These are phyloP conservation scores for Cephus sareptanus DNA, from an alignment of 2,888 invertebrate genomes.

Conservation along the genomic window DNA sequence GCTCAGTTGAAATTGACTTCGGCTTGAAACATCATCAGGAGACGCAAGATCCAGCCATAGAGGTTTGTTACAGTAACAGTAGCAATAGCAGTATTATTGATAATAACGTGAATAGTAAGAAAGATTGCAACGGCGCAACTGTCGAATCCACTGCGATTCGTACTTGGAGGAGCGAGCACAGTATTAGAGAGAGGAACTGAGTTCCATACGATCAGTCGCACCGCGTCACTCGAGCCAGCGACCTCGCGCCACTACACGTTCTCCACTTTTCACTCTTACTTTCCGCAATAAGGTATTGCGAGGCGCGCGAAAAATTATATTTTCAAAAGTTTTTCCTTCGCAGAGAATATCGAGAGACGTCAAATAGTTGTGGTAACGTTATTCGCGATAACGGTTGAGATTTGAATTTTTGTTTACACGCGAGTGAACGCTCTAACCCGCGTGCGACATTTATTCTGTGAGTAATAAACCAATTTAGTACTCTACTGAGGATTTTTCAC, in stretches of 20 bases:
- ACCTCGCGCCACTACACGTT: constrained; percentile 38
- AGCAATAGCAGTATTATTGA: not conserved
- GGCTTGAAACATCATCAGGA: not conserved
- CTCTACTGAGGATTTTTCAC: not conserved
- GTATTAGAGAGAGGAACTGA: not conserved
- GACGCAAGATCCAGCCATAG: not conserved
- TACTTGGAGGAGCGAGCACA: not conserved
- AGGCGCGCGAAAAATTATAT: not conserved
- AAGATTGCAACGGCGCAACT: not conserved
- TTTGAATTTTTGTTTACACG: not conserved
- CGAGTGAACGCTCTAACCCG: not conserved
- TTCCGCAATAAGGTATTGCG: not conserved
- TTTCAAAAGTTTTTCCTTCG: not conserved
- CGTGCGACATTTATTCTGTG: not conserved
- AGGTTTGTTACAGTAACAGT: not conserved
- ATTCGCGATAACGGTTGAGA: not conserved
- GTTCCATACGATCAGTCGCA: constrained; percentile 49
- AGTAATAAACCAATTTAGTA: not conserved
- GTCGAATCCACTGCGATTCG: not conserved
- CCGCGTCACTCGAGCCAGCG: constrained; percentile 57
- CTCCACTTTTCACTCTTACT: constrained; percentile 22
- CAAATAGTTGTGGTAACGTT: not conserved
- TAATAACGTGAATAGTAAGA: not conserved
- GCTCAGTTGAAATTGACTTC: not conserved
- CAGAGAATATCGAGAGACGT: not conserved